A percentile compares a stretch with the other conserved stretches of the same genome.
Evolutionary conservation across 1,140 invertebrate species (phyloP).

Genomic region (Drosophila teissieri): DNA sequence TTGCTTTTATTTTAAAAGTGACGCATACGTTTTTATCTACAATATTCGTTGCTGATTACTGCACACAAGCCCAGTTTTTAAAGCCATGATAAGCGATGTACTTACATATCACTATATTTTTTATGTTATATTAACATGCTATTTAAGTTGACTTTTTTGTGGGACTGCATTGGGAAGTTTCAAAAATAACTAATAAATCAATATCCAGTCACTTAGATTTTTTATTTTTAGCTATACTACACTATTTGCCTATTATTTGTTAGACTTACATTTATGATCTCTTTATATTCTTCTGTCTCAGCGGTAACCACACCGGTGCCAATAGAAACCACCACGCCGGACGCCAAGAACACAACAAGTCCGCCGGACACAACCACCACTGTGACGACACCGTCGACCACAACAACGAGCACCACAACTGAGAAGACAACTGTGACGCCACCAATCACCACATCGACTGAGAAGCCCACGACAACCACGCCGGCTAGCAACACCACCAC

Average conservation of each 20-base stretch:
- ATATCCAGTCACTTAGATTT: not conserved
- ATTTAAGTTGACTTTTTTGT: too few relatives aligned
- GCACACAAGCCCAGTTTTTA: not conserved
- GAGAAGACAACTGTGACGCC: conserved; percentile 10
- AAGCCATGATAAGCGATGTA: not conserved
- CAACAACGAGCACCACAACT: conserved; percentile 1
- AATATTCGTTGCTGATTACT: not conserved
- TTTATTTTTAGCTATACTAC: too few relatives aligned
- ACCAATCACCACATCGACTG: not conserved
- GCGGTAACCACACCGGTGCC: not conserved
- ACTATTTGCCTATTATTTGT: too few relatives aligned
- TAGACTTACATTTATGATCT: too few relatives aligned
- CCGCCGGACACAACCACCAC: conserved; percentile 2
- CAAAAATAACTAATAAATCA: too few relatives aligned
- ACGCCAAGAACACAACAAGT: not conserved
- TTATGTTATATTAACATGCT: too few relatives aligned
- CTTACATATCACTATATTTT: too few relatives aligned
- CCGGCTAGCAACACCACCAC: conserved; percentile 21
- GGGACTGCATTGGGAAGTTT: too few relatives aligned
- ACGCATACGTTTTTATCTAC: not conserved
- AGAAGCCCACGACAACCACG: conserved; percentile 31
- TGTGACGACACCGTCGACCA: not conserved
- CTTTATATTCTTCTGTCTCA: not conserved
- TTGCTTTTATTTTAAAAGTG: not conserved
- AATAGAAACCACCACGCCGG: not conserved